phyloP scores from a whole-genome alignment of 2,797 vertebrate species.

The Epinephelus coioides region DNA sequence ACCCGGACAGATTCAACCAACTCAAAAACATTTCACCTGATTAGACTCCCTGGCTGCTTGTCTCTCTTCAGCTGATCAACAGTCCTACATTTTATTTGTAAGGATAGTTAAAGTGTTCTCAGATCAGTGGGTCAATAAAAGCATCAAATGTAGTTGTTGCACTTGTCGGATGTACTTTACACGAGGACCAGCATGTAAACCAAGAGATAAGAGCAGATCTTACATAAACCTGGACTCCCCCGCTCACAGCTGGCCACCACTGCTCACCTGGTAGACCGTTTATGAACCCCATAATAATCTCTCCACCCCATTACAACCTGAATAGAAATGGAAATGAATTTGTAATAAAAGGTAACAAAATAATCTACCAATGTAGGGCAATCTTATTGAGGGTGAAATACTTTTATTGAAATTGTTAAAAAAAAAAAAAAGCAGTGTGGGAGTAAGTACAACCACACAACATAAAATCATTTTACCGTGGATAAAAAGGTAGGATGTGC shows the following conservation, averaged over 20 bases:
- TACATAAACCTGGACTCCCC: not conserved
- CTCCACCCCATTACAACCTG: too few relatives aligned
- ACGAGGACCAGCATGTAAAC: not conserved
- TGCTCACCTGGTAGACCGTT: conserved; percentile 1
- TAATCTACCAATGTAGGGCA: not conserved
- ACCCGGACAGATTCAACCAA: not conserved
- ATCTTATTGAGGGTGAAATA: too few relatives aligned
- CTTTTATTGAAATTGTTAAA: too few relatives aligned
- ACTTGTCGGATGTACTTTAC: not conserved
- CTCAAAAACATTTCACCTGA: too few relatives aligned
- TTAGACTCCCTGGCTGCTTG: not conserved
- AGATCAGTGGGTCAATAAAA: not conserved
- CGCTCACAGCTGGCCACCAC: conserved; percentile 21
- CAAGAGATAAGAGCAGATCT: not conserved
- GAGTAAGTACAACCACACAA: not conserved
- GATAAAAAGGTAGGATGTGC: not conserved
- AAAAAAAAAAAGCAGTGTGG: too few relatives aligned
- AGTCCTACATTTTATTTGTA: not conserved
- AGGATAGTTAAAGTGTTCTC: not conserved
- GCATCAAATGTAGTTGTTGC: not conserved
- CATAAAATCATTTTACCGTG: not conserved
- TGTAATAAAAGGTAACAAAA: not conserved
- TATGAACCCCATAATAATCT: not conserved
- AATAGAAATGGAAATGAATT: not conserved
- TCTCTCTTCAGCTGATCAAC: not conserved